Evolutionary conservation across 2,113 vertebrate genomes (phyloP), one percentile per base, ranked within the genome.

Genomic region (Equus quagga): DNA sequence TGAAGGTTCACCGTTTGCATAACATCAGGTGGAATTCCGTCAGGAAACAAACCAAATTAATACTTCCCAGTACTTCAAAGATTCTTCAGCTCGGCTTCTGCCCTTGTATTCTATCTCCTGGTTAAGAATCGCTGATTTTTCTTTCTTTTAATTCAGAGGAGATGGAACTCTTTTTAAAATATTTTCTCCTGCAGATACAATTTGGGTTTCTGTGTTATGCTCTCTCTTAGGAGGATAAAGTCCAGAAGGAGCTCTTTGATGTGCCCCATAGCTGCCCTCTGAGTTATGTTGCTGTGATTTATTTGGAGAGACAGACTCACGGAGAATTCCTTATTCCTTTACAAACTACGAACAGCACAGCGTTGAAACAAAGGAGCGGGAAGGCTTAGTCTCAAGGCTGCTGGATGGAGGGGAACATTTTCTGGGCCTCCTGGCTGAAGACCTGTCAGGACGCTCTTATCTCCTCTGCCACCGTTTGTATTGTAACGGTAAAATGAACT

Each of bases 231-330:
- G 46, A 36, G 81, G 36, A 60, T 81, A 56, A 82, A 67, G 46
- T 75, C 14, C 76, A 75, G 67, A 96, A 64, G 41, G 83, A 88
- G 18, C 49, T 82, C 28, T 80, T 75, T 60, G 49, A 67, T 82
- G 36, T 64, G 4, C 60, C 49, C 56, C 26, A 60, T 82, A 88
- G 31, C 67, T 92, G 31, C 56, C 46, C 23, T 67, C 58, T 69
- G 89, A 83, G 82, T 94, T 88, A 70, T 67, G 69, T 75, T 89
- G 56, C n/a, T 8, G 23, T 95, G 69, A 67, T 67, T 83, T 90
- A 58, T 31, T 36, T 49, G 58, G 28, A n/a, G 56, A 82, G 46
- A 89, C 56, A n/a, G 70, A 70, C 33, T 85, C 33, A 23, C 15
- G 70, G 72, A 78, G 75, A 82, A 67, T 73, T 82, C 67, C 24